These are phyloP conservation scores for Lepidochrysops patricia DNA, from an alignment of 2,888 invertebrate genomes.

Conservation along the genomic window DNA sequence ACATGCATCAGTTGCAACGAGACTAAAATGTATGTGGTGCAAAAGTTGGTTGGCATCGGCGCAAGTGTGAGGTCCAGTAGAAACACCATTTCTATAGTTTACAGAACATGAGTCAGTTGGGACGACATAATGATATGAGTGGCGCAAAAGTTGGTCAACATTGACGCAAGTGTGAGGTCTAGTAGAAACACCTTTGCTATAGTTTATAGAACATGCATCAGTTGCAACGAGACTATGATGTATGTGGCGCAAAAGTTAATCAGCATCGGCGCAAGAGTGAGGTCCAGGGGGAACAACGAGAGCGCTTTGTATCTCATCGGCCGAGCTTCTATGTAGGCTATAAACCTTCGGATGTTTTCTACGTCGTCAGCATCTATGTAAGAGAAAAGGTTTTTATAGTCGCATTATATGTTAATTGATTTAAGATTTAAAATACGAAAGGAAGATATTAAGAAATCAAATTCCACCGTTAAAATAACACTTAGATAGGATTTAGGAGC, in stretches of 20 bases:
- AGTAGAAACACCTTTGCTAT: neutral
- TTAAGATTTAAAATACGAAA: no score
- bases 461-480: no score
- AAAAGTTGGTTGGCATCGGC: neutral
- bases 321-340: neutral
- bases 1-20: neutral
- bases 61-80: neutral
- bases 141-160: no score
- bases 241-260: neutral
- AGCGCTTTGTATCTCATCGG: slow-evolving; percentile 4
- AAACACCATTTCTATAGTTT: no score
- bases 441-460: no score
- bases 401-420: no score
- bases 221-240: neutral
- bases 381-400: neutral
- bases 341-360: neutral
- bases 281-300: neutral
- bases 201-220: neutral
- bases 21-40: neutral
- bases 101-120: no score
- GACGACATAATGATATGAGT: neutral
- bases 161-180: neutral
- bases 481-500: no score
- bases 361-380: neutral
- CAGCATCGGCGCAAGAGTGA: neutral